Base-by-base conservation (phyloP, 2,113 vertebrate genomes). In the Lophius piscatorius region DNA sequence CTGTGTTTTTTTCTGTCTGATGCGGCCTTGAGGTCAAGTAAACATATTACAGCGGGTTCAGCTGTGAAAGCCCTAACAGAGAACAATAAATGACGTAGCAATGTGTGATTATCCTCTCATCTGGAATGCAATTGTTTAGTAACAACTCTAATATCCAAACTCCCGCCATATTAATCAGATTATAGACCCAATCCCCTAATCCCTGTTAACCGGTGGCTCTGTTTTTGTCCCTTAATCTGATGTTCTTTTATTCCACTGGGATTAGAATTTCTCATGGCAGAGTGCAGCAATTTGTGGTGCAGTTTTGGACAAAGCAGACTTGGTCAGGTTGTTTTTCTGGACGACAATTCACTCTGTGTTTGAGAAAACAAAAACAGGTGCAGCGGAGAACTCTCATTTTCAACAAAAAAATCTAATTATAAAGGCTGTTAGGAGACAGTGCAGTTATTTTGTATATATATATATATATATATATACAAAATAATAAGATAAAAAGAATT, bases 151-250 rank as follows among this genome's bases (percentile, higher is more conserved):
- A 84, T 69, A 71, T 74, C 86, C 78, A 56, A 69, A 52, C 78
- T 74, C 80, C 70, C 23, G 81, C 80, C 62, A 80, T 78, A 86
- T 83, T 87, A 87, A 91, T 89, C 86, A 82, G 89, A 88, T 90
- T 88, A 89, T 60, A 57, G 39, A 26, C 48, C 81, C 60, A 86
- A 88, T 80, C 74, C 79, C 52, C 69, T 86, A 90, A 91, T 91
- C 88, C 83, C 63, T 74, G 66, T 87, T 84, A 70, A 88, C 84
- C 63, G 64, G 72, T 71, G 83, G 78, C 67, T 42, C 73, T 50
- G 74, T 78, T 63, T 84, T 85, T 80, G 74, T 71, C 70, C 51
- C 56, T 22, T 90, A 87, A 91, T 90, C 84, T 83, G 82, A 85
- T 90, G 87, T 87, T 83, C 83, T 82, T 90, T 88, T 89, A 87